A percentile compares a stretch with the other conserved stretches of the same genome.
Conservation (phyloP, 2,113 vertebrate genomes). For the Chrysemys picta region DNA sequence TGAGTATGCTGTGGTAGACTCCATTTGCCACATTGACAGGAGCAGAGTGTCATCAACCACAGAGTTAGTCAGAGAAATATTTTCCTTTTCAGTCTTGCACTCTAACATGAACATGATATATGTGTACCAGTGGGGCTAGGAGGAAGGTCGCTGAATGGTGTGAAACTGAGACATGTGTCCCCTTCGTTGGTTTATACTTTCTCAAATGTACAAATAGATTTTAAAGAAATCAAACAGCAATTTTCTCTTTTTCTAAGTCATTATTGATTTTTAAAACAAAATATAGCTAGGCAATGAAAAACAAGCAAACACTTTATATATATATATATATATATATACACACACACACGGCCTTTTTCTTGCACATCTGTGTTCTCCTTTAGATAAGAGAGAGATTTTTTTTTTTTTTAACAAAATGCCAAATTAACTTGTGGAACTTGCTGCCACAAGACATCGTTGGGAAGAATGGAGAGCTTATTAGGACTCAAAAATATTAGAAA, state of each 20-base stretch:
- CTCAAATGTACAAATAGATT: background rate
- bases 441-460: background rate
- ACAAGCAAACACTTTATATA: accelerated
- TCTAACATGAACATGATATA: background rate
- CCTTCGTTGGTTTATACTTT: background rate
- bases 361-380: accelerated
- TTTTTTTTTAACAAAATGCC: no score
- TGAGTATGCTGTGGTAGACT: constrained; percentile 41
- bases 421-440: background rate
- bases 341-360: background rate
- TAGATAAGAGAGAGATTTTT: background rate
- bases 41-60: constrained; percentile 50
- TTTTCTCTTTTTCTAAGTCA: no score
- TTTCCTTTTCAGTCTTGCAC: constrained; percentile 43
- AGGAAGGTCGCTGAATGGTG: background rate
- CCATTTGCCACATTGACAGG: constrained; percentile 65
- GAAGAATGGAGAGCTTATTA: no score
- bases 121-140: background rate
- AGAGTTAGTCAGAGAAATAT: constrained; percentile 47
- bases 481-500: background rate
- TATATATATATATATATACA: accelerated
- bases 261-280: background rate
- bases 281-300: background rate
- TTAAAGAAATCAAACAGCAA: no score
- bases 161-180: background rate